Base-by-base conservation (phyloP, 2,888 invertebrate genomes). In the Aporophyla nigra region DNA sequence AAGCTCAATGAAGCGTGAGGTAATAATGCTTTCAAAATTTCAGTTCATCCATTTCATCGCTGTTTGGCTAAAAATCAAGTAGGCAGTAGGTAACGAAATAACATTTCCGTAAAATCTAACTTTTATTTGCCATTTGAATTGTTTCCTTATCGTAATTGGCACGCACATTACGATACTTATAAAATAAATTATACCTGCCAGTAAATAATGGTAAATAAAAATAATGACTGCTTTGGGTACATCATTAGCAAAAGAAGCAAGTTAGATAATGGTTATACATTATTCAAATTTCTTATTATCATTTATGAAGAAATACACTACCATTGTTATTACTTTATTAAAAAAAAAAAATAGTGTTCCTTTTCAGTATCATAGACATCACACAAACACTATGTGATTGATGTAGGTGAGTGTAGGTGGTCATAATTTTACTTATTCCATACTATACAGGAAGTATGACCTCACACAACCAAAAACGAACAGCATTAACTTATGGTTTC, bases 331-430 rank as follows among this genome's bases (percentile, higher is more conserved):
- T 49, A 16, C 3, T 5, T 1, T 27, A 2, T 3, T 27, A 14
- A n/a, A 10, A 33, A n/a, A 10, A 33, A 59, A 46, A 77, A 46
- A 27, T n/a, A 33, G 12, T 19, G 58, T 46, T 33, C 40, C 14
- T 63, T 24, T 2, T 49, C 27, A 2, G 7, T 63, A 27, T 33
- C n/a, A 59, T 71, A 71, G 40, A 61, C 46, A 46, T 46, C 10
- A 46, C 43, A 63, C 14, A 27, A 16, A 66, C 24, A 61, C 12
- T 27, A 16, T 51, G 40, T 77, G 51, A 76, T 77, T 71, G 43
- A 56, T 80, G 86, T 87, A 78, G 78, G 87, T 86, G 85, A 33
- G 54, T 80, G 85, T 87, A 78, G 81, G 86, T 86, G 86, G 74
- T 62, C 53, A 71, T 76, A 80, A 70, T 74, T 65, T 78, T 62